Base-by-base conservation (phyloP, 1,140 invertebrate genomes). In the Magallana ariakensis region DNA sequence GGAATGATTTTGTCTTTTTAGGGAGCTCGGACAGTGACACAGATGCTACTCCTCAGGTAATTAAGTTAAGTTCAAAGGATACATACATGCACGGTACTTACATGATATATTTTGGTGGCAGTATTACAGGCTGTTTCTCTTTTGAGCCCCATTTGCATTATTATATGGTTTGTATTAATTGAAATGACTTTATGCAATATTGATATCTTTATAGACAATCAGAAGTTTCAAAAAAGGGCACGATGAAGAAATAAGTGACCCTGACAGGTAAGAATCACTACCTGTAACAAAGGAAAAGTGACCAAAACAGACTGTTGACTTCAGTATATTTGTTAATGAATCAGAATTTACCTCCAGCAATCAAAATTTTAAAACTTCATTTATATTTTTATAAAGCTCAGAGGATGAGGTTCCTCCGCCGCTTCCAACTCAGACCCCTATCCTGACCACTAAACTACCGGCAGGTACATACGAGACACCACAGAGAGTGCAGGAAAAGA, bases 381-480 rank as follows among this genome's bases (percentile, higher is more conserved):
- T 26, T 70, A 19, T 75, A 11, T 75, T 26, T 33, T 6, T 75
- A 19, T 46, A 33, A 19, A 75, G 66, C 22, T 75, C 66, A 26
- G 66, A 33, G 33, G 66, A 19, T 56, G 56, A 56, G 16, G 15
- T 46, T 11, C 84, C 84, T 53, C 62, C 16, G 6, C 62, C 16
- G 6, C 84, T 57, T 33, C 84, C 84, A n/a, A 85, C 84, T n/a
- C 26, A 56, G 22, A 57, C 84, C 16, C 84, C 84, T 16, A 55
- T 46, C 9, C 16, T 26, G 7, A 80, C 70, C 7, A 56, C 80
- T 10, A 82, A n/a, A 82, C 46, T 80, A 15, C 84, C 13, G 11
- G 56, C 33, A 80, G 84, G 84, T 5, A 80, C 19, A 7, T 26
- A 75, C 53, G 75, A 85, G 19, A 80, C 84, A 11, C 75, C 66